A percentile compares a stretch with the other conserved stretches of the same genome.
phyloP scores from a whole-genome alignment of 2,888 invertebrate genomes.

The Rhagonycha lutea region DNA sequence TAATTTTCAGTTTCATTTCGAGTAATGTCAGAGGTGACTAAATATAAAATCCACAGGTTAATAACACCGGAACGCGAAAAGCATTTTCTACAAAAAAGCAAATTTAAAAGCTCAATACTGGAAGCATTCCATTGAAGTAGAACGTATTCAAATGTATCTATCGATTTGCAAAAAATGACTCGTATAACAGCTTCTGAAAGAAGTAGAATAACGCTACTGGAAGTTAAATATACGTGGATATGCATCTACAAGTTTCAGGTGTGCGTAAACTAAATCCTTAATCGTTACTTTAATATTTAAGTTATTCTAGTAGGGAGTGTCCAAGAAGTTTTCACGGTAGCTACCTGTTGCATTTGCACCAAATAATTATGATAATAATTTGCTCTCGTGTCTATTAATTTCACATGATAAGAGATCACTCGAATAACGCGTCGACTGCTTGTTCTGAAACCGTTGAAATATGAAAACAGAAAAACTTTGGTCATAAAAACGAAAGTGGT shows the following conservation, averaged over 20 bases:
- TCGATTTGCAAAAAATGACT: neutral
- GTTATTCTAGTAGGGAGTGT: neutral
- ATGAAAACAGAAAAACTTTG: neutral
- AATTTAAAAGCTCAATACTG: neutral
- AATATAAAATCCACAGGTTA: neutral
- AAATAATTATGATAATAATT: slow-evolving; percentile 11
- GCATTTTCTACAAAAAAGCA: neutral
- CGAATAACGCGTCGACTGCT: neutral
- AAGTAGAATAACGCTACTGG: neutral
- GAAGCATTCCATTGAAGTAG: neutral
- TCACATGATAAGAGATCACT: slow-evolving; percentile 2
- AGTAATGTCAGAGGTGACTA: neutral
- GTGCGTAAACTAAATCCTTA: neutral
- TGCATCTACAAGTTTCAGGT: neutral
- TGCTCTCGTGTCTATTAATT: slow-evolving; percentile 5
- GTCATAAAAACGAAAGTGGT: neutral
- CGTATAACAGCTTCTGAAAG: neutral
- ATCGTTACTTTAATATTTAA: neutral
- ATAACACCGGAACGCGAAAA: neutral
- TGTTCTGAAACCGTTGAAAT: neutral
- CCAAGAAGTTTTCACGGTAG: neutral
- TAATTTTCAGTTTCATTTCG: neutral
- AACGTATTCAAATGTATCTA: neutral
- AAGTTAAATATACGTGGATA: neutral
- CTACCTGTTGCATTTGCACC: slow-evolving; percentile 5